Percentiles rank a stretch among this genome's conserved stretches.
Evolutionary conservation across 2,113 vertebrate species (phyloP).

Genomic region (Murina feae): DNA sequence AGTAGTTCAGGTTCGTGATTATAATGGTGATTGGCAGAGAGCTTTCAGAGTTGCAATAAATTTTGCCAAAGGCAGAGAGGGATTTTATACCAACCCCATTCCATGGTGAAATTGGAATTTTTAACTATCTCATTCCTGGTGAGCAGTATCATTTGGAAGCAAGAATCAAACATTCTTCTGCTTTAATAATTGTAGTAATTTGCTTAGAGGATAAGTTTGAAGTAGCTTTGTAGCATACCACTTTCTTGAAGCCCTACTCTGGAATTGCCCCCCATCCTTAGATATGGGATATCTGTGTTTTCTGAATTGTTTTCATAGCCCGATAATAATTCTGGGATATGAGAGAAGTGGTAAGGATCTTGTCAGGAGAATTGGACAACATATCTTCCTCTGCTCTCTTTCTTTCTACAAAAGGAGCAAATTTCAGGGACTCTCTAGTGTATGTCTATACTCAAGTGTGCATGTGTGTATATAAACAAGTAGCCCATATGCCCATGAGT

Average conservation of each 20-base stretch:
- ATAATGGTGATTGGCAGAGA: slow-evolving; percentile 72
- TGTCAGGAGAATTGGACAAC: neutral
- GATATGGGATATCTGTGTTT: neutral
- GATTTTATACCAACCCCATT: slow-evolving; percentile 53
- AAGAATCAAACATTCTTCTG: neutral
- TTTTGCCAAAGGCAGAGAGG: slow-evolving; percentile 36
- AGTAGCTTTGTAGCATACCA: neutral
- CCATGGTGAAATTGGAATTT: neutral
- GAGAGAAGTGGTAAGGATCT: fast-evolving
- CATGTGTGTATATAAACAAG: neutral
- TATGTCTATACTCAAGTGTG: neutral
- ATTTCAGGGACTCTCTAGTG: slow-evolving; percentile 9
- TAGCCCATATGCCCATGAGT: neutral
- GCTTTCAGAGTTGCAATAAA: slow-evolving; percentile 73
- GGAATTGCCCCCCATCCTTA: neutral
- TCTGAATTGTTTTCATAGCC: neutral
- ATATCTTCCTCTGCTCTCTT: neutral
- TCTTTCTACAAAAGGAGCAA: neutral
- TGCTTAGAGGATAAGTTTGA: neutral
- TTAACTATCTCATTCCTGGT: slow-evolving; percentile 52
- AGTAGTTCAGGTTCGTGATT: slow-evolving; percentile 65
- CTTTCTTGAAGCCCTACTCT: neutral
- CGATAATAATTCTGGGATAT: neutral
- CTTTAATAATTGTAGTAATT: neutral
- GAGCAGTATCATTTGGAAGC: slow-evolving; percentile 46